Evolutionary conservation across 2,797 vertebrate genomes (phyloP).

Genomic region (Phrynocephalus vlangalii): DNA sequence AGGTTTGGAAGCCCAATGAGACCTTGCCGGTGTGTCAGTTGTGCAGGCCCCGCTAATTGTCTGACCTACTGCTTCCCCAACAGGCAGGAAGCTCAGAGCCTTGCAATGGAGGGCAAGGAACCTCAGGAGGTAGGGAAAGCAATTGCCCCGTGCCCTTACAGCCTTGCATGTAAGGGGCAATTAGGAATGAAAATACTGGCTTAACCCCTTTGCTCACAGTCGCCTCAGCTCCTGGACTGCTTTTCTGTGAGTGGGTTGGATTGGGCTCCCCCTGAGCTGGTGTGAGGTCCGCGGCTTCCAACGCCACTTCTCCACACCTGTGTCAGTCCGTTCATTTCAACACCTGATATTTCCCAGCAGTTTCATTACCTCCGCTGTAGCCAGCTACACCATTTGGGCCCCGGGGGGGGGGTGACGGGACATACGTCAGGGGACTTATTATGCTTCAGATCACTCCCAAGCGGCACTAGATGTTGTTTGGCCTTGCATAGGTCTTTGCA

Average conservation of each 20-base stretch:
- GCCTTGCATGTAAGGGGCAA: slow-evolving; percentile 7
- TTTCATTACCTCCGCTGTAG: slow-evolving; percentile 68
- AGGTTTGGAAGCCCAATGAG: fast-evolving
- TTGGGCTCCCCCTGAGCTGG: background rate
- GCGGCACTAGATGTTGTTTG: slow-evolving; percentile 1
- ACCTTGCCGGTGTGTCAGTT: slow-evolving; percentile 19
- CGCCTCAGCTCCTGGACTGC: background rate
- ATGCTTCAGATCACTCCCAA: slow-evolving; percentile 32
- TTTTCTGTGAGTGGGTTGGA: background rate
- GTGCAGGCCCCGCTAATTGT: background rate
- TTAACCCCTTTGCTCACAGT: background rate
- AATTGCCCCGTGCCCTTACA: slow-evolving; percentile 1
- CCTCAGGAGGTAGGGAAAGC: background rate
- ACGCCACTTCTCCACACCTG: slow-evolving; percentile 5
- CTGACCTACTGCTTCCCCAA: background rate
- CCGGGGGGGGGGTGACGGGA: background rate
- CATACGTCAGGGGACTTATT: background rate
- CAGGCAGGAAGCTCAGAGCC: background rate
- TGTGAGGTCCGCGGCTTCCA: background rate
- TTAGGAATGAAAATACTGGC: slow-evolving; percentile 29
- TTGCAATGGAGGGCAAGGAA: background rate
- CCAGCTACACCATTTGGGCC: background rate
- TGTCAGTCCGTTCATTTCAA: background rate
- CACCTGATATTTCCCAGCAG: background rate
- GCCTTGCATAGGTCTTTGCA: fast-evolving